Evolutionary conservation across 2,888 invertebrate species (phyloP).

Genomic region (Ochropleura plecta): DNA sequence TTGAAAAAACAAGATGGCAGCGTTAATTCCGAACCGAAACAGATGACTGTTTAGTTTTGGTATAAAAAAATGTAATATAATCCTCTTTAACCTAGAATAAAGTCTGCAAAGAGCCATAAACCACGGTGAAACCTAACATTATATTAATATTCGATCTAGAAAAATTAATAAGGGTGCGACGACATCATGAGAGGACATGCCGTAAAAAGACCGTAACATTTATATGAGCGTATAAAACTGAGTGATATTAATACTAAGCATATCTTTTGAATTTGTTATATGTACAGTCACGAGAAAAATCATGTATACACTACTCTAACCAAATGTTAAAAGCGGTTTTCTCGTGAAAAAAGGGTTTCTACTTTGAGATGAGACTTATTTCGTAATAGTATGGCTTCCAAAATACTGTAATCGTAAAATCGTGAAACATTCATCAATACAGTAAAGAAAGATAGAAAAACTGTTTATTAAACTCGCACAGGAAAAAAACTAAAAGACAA

Average conservation of each 20-base stretch:
- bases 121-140: slow-evolving; percentile 45
- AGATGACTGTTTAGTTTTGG: no score
- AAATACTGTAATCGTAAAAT: no score
- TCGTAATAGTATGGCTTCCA: no score
- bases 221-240: slow-evolving; percentile 80
- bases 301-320: no score
- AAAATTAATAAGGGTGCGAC: slow-evolving; percentile 78
- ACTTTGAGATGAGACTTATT: no score
- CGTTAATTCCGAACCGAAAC: not conserved
- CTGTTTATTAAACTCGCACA: no score
- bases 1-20: not conserved
- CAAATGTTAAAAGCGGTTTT: no score
- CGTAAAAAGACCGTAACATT: slow-evolving; percentile 82
- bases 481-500: no score
- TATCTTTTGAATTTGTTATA: slow-evolving; percentile 64
- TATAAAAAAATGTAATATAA: slow-evolving; percentile 11
- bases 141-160: slow-evolving; percentile 66
- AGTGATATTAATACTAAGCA: slow-evolving; percentile 77
- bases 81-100: slow-evolving; percentile 19
- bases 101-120: slow-evolving; percentile 50
- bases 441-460: no score
- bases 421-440: no score
- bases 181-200: slow-evolving; percentile 76
- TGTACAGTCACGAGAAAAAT: slow-evolving; percentile 5
- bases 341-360: no score